Percentiles rank a stretch among this genome's conserved stretches.
These are phyloP conservation scores for Hemicrepidius hirtus DNA, from an alignment of 2,888 invertebrate species.

Conservation along the genomic window DNA sequence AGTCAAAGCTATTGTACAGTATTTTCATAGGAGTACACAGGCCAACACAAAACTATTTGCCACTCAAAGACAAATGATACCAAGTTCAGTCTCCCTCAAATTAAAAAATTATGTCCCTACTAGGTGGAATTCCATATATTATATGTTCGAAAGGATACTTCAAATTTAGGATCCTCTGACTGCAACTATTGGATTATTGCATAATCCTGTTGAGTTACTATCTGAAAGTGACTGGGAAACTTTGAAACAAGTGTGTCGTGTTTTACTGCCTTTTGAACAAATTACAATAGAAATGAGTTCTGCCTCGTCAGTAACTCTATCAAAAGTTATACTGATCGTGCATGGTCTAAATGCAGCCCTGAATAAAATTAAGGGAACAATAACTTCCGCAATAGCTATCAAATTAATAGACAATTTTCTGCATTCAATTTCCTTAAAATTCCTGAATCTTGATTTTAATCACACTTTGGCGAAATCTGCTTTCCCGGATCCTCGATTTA, in stretches of 20 bases:
- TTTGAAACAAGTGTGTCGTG: constrained; percentile 44
- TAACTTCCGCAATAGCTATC: neutral
- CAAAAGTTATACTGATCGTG: constrained; percentile 49
- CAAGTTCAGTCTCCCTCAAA: constrained; percentile 31
- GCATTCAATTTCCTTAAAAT: neutral
- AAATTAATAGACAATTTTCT: neutral
- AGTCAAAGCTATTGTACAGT: constrained; percentile 47
- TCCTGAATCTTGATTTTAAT: neutral
- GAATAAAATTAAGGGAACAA: neutral
- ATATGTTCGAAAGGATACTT: constrained; percentile 54
- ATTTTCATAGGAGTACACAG: constrained; percentile 46
- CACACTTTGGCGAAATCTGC: neutral
- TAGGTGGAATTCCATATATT: constrained; percentile 55
- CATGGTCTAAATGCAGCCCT: neutral
- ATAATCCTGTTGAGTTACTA: constrained; percentile 54
- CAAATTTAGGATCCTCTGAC: constrained; percentile 52
- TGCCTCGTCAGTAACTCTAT: constrained; percentile 54
- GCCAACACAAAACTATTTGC: constrained; percentile 44
- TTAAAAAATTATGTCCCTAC: constrained; percentile 54
- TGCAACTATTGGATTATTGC: constrained; percentile 55
- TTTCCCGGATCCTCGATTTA: neutral
- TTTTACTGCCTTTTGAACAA: constrained; percentile 54
- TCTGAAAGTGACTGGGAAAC: constrained; percentile 53
- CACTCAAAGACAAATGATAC: constrained; percentile 46
- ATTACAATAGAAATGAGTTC: constrained; percentile 55